Evolutionary conservation across 2,797 vertebrate species (phyloP), one percentile per base, ranked within the genome.

Genomic region (Monodelphis domestica): DNA sequence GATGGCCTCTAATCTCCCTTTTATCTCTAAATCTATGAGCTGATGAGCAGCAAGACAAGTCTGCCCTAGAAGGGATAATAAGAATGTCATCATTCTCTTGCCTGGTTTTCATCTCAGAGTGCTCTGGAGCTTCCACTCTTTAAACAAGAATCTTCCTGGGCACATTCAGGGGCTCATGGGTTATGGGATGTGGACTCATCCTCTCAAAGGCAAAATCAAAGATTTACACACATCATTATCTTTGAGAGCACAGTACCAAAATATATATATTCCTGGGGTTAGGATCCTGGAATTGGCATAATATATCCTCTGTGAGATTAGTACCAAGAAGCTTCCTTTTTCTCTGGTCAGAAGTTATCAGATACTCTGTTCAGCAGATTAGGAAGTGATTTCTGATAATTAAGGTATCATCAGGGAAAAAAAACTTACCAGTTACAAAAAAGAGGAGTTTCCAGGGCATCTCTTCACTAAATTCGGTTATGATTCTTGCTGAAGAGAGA

Each of bases 391-490:
- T 0, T 0, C 33, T 26, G 38, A 0, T 21, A 7, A 24, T 33
- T 11, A 53, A 89, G 78, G 54, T 63, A 84, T 24, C 28, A 4
- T 90, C n/a, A 87, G 59, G 59, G 45, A 24, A 50, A 84, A 84
- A 38, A 33, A 70, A 97, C 94, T 89, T 94, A 98, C 98, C 97
- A 0, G 95, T 92, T 54, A 95, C 59, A 11, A 98, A 94, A 7
- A 98, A 89, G n/a, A 98, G 91, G 89, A 98, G 10, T 2, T 91
- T 95, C 97, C 97, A 95, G 54, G 92, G 94, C 96, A 97, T 97
- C 45, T 52, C 91, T 94, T 54, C 51, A 53, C 53, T 0, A 89
- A 29, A 57, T 54, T 45, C 53, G 88, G 84, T 28, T 1, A 92
- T 91, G 54, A 88, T 51, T 70, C 59, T 90, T 94, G 92, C 91